Conservation (phyloP, 2,797 vertebrate genomes). For the Lerista edwardsae region DNA sequence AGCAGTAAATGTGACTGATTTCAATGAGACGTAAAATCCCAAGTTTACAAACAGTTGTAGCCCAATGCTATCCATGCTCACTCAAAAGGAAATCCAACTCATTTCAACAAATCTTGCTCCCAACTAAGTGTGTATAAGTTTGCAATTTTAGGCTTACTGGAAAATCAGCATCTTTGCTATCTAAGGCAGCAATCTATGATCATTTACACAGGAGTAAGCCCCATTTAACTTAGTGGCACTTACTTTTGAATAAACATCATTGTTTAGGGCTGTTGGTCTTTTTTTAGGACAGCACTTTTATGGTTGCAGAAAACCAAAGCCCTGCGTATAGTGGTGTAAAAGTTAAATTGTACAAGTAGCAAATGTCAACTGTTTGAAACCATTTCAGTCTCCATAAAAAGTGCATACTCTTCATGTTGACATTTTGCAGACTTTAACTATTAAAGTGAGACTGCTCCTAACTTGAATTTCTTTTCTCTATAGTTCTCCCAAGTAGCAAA, state of each 20-base stretch:
- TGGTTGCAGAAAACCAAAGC: slow-evolving; percentile 9
- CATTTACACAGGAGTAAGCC: background rate
- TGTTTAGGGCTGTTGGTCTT: too few relatives aligned
- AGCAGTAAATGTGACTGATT: background rate
- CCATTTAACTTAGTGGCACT: background rate
- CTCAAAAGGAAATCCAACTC: background rate
- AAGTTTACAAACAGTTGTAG: background rate
- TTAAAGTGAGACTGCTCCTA: slow-evolving; percentile 55
- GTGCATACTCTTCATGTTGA: slow-evolving; percentile 40
- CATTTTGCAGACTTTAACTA: slow-evolving; percentile 57
- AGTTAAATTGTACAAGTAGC: slow-evolving; percentile 42
- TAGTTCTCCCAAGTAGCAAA: slow-evolving; percentile 51
- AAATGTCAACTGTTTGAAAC: slow-evolving; percentile 43
- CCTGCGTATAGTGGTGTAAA: slow-evolving; percentile 33
- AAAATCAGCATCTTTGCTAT: background rate
- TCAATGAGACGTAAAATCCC: background rate
- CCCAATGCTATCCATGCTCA: background rate
- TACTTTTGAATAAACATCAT: slow-evolving; percentile 1
- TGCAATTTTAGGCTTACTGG: background rate
- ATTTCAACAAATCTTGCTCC: background rate
- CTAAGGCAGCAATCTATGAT: background rate
- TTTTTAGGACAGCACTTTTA: background rate
- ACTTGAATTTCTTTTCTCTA: slow-evolving; percentile 42
- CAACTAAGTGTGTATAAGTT: background rate
- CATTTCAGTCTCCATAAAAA: slow-evolving; percentile 50